These are phyloP conservation scores for Spongia lamella DNA, from an alignment of 37 sponge, comb jelly and placozoan species.

Conservation along the genomic window DNA sequence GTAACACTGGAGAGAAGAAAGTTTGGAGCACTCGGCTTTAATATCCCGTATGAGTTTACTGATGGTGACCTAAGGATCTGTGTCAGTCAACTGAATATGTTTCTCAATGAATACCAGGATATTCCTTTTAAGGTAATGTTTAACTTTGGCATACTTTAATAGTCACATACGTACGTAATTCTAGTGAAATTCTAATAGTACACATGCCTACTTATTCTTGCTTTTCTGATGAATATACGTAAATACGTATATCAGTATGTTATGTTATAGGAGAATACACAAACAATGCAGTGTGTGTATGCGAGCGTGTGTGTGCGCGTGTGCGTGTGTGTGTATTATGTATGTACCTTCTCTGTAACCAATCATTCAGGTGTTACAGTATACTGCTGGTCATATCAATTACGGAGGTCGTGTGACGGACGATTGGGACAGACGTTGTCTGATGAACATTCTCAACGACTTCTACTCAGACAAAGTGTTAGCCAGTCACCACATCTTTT, in stretches of 20 bases:
- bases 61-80: conserved; percentile 94
- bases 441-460: conserved; percentile 90
- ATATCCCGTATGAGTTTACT: conserved; percentile 99
- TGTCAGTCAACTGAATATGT: conserved; percentile 97
- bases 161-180: too few relatives aligned
- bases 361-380: conserved; percentile 68
- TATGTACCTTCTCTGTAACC: too few relatives aligned
- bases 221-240: too few relatives aligned
- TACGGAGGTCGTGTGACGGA: conserved; percentile 98
- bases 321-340: neutral
- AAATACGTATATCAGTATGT: conserved; percentile 1
- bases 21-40: conserved; percentile 98
- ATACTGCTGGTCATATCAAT: conserved; percentile 99
- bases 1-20: conserved; percentile 93
- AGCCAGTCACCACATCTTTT: conserved; percentile 69
- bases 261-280: too few relatives aligned
- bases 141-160: too few relatives aligned
- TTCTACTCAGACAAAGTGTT: conserved; percentile 83
- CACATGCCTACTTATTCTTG: too few relatives aligned
- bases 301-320: neutral
- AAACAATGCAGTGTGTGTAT: neutral
- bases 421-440: conserved; percentile 97
- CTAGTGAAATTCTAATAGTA: too few relatives aligned
- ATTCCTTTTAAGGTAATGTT: conserved; percentile 90
- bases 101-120: conserved; percentile 89